Conservation (phyloP, 2,797 vertebrate genomes). For the Pteropus rufus region DNA sequence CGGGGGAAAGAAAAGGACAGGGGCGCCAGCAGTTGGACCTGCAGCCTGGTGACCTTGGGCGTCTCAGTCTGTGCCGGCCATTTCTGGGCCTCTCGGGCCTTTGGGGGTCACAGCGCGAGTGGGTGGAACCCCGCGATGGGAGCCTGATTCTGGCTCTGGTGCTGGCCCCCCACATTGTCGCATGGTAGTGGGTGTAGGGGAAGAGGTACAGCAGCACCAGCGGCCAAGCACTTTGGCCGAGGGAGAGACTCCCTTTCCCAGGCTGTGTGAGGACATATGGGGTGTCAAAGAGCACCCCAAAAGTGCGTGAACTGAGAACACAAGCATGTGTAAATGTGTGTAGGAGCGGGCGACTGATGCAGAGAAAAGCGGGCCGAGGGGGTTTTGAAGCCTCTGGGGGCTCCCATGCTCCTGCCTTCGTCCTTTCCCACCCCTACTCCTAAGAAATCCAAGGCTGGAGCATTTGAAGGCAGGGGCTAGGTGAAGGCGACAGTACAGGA, state of each 20-base stretch:
- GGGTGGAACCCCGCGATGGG: not conserved
- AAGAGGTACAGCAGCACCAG: not conserved
- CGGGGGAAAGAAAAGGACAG: not conserved
- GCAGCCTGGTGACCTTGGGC: fast-evolving
- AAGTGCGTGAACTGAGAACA: not conserved
- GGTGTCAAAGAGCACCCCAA: not conserved
- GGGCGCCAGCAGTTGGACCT: not conserved
- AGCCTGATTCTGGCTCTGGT: not conserved
- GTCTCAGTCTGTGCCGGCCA: not conserved
- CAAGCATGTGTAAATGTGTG: too few species aligned
- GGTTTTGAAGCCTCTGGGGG: not conserved
- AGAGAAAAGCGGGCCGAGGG: not conserved
- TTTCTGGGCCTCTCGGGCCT: not conserved
- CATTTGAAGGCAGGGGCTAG: not conserved
- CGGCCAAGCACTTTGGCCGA: not conserved
- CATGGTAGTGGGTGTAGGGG: not conserved
- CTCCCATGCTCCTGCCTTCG: not conserved
- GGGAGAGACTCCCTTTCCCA: not conserved
- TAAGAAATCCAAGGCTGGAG: too few species aligned
- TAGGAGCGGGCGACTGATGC: not conserved
- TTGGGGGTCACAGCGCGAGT: not conserved
- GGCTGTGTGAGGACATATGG: not conserved
- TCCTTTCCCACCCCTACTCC: not conserved
- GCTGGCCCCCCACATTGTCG: fast-evolving
- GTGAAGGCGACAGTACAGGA: too few species aligned